These are phyloP conservation scores for Cyphomyrmex costatus DNA, from an alignment of 1,140 invertebrate genomes.

Conservation along the genomic window DNA sequence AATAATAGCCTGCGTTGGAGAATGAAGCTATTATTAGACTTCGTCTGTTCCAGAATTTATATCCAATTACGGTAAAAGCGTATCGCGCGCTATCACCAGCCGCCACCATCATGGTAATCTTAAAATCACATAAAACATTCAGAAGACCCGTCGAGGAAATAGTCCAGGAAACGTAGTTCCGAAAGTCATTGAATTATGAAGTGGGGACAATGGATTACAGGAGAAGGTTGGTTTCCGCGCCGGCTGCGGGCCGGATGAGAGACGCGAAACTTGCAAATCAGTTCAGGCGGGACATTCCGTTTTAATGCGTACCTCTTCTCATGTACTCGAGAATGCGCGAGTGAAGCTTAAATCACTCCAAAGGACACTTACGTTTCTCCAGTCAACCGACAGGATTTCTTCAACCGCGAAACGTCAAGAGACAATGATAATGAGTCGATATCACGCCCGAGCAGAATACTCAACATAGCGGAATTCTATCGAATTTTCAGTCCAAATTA, in stretches of 20 bases:
- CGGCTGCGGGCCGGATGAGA: conserved; percentile 5
- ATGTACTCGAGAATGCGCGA: not conserved
- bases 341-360: conserved; percentile 39
- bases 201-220: conserved; percentile 52
- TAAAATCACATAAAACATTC: conserved; percentile 62
- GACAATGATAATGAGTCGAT: conserved; percentile 20
- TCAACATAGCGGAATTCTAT: not conserved
- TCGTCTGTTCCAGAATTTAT: conserved; percentile 52
- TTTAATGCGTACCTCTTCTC: conserved; percentile 37
- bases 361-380: conserved; percentile 27
- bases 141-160: conserved; percentile 51
- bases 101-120: not conserved
- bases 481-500: conserved; percentile 45
- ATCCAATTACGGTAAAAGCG: conserved; percentile 64
- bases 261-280: conserved; percentile 63
- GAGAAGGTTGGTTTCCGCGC: conserved; percentile 45
- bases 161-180: conserved; percentile 56
- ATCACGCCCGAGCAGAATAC: not conserved
- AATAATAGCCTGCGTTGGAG: conserved; percentile 46
- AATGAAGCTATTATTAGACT: conserved; percentile 40
- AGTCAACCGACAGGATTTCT: conserved; percentile 21
- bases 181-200: conserved; percentile 72
- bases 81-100: conserved; percentile 15
- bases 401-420: not conserved
- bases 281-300: conserved; percentile 15